Evolutionary conservation across 1,140 invertebrate genomes (phyloP).

Genomic region (Drosophila sturtevanti): DNA sequence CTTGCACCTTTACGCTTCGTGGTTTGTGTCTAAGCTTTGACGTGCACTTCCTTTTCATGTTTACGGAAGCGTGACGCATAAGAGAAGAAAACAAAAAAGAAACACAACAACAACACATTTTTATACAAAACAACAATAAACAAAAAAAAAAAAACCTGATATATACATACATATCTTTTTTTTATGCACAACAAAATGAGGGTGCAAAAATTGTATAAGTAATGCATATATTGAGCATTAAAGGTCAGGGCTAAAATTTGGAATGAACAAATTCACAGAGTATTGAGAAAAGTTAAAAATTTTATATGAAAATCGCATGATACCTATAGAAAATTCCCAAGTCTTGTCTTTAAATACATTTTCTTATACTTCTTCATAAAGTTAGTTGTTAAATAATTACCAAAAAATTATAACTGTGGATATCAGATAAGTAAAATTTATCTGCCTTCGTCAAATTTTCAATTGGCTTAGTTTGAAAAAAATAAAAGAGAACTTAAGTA

Average conservation of each 20-base stretch:
- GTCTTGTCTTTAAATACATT: too few species aligned
- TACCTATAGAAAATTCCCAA: too few species aligned
- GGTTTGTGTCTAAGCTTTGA: slow-evolving; percentile 81
- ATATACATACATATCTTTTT: too few species aligned
- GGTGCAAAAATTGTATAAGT: slow-evolving; percentile 13
- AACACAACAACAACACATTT: neutral
- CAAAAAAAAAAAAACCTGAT: slow-evolving; percentile 10
- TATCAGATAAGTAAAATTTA: too few species aligned
- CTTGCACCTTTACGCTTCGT: slow-evolving; percentile 80
- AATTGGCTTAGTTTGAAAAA: too few species aligned
- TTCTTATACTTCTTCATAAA: too few species aligned
- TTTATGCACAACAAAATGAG: slow-evolving; percentile 5
- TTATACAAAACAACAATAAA: slow-evolving; percentile 28
- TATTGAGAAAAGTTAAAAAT: neutral
- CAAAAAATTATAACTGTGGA: too few species aligned
- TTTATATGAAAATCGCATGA: neutral
- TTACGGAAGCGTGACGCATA: slow-evolving; percentile 63
- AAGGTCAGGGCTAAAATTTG: neutral
- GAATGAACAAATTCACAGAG: neutral
- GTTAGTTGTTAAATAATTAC: too few species aligned
- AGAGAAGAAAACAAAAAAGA: slow-evolving; percentile 48
- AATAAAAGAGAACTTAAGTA: too few species aligned
- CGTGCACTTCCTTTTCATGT: slow-evolving; percentile 81
- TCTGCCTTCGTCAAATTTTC: too few species aligned
- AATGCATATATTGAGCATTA: slow-evolving; percentile 5